Evolutionary conservation across 2,888 invertebrate species (phyloP), one percentile per base, ranked within the genome.

Genomic region (Plebejus melissa): DNA sequence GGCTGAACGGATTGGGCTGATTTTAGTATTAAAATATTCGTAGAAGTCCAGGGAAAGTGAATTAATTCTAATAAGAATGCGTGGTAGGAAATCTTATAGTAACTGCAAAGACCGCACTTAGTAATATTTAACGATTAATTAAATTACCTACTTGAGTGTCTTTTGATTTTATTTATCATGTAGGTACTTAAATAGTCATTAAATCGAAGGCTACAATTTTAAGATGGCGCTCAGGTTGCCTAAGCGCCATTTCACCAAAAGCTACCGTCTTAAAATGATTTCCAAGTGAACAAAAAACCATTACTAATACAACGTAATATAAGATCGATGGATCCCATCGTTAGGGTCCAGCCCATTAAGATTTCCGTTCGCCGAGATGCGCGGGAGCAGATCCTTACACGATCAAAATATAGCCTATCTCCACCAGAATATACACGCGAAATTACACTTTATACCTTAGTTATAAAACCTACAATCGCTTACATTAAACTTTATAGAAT

Each of bases 291-390:
- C 76, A 76, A 77, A 77, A 78, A 75, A 74, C 79, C 77, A 81
- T 86, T 84, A 79, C 76, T 79, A 84, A 80, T 76, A 81, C 88
- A 89, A 85, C 78, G 81, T 79, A 78, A 83, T 84, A 85, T 85
- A 80, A 84, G 89, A 91, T 91, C 90, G 88, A 89, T 89, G 88
- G 88, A 88, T 89, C 89, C 85, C 90, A 88, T 93, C 90, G 90
- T 93, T 91, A 92, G 87, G 90, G 87, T 90, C 90, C 90, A 89
- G 90, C 90, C 92, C 91, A 93, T 93, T 93, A 93, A 91, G 92
- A 91, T 93, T 92, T 93, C 93, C 93, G 93, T 86, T 88, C 89
- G 90, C 84, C 84, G 83, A 87, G 87, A 87, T 89, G 91, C 90
- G 89, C 90, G 85, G 90, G 90, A 88, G 91, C 90, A 86, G 80